Evolutionary conservation across 2,888 invertebrate species (phyloP).

Genomic region (Priapulus caudatus): DNA sequence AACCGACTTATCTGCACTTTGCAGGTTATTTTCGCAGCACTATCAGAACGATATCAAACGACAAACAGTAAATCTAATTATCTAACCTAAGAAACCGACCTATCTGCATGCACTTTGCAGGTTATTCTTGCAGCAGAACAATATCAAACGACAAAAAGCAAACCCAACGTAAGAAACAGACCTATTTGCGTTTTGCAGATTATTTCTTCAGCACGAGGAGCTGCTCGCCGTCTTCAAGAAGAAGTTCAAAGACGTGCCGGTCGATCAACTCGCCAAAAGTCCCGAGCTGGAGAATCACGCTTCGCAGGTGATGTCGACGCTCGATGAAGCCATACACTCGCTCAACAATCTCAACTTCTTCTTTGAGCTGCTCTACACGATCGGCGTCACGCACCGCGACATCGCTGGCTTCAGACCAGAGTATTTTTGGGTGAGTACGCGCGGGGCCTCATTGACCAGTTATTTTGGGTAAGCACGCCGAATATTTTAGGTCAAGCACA

Average conservation of each 20-base stretch:
- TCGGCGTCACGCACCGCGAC: slow-evolving; percentile 66
- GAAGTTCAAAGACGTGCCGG: slow-evolving; percentile 61
- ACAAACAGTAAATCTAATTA: too few species aligned
- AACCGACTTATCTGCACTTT: too few species aligned
- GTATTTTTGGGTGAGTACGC: slow-evolving; percentile 64
- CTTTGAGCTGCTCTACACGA: slow-evolving; percentile 65
- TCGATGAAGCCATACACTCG: slow-evolving; percentile 76
- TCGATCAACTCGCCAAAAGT: slow-evolving; percentile 65
- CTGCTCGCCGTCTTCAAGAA: background rate
- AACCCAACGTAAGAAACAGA: too few species aligned
- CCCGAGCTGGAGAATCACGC: slow-evolving; percentile 75
- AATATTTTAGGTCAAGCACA: too few species aligned
- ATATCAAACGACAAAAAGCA: too few species aligned
- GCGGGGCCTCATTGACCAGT: background rate
- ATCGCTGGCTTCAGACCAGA: slow-evolving; percentile 74
- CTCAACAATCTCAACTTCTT: slow-evolving; percentile 73
- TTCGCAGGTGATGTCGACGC: slow-evolving; percentile 71
- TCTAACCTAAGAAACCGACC: too few species aligned
- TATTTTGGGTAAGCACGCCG: too few species aligned
- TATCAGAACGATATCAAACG: too few species aligned
- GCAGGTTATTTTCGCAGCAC: too few species aligned
- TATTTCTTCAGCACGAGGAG: slow-evolving; percentile 65
- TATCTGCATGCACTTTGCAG: too few species aligned
- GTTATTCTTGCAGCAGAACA: too few species aligned
- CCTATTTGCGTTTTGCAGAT: slow-evolving; percentile 47